A percentile compares a stretch with the other conserved stretches of the same genome.
Evolutionary conservation across 1,140 invertebrate genomes (phyloP).

Genomic region (Psilanteris sp.): DNA sequence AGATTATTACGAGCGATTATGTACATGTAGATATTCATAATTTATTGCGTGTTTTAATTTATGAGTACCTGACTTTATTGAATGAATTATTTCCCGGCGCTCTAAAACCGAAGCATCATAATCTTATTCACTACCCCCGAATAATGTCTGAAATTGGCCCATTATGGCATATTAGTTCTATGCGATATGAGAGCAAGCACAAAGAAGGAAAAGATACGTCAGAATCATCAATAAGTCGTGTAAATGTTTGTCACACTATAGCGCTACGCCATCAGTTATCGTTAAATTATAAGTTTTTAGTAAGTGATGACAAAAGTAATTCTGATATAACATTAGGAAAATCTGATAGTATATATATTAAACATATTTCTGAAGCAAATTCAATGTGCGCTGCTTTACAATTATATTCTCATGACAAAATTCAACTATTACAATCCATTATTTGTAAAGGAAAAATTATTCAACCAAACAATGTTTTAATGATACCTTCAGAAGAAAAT

Average conservation of each 20-base stretch:
- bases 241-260: not conserved
- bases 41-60: not conserved
- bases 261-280: slow-evolving; percentile 2
- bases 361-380: too few relatives aligned
- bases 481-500: too few relatives aligned
- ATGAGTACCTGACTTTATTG: not conserved
- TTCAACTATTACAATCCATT: too few relatives aligned
- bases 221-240: not conserved
- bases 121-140: not conserved
- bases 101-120: not conserved
- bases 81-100: not conserved
- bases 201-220: not conserved
- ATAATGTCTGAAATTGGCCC: not conserved
- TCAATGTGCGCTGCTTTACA: too few relatives aligned
- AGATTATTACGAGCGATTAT: slow-evolving; percentile 1
- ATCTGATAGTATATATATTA: too few relatives aligned
- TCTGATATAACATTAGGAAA: too few relatives aligned
- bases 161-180: not conserved
- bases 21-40: not conserved
- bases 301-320: too few relatives aligned
- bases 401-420: too few relatives aligned
- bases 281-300: not conserved
- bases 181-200: not conserved
- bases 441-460: too few relatives aligned
- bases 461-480: too few relatives aligned